phyloP scores from a whole-genome alignment of 2,113 vertebrate genomes.

The Dascyllus trimaculatus region DNA sequence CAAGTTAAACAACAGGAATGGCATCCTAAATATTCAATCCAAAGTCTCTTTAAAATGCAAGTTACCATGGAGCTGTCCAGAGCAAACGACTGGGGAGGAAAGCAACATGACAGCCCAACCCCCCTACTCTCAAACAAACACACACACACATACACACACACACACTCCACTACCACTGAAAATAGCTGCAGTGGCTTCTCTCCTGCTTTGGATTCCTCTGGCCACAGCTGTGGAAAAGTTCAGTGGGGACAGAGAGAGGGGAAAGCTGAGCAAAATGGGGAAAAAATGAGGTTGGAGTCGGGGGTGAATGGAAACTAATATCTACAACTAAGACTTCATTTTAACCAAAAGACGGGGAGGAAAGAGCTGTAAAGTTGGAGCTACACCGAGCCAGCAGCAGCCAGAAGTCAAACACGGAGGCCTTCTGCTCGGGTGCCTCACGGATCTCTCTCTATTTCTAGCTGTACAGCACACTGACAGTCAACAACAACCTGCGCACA shows the following conservation, averaged over 20 bases:
- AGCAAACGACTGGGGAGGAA: slow-evolving; percentile 74
- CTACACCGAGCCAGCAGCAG: slow-evolving; percentile 1
- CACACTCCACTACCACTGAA: slow-evolving; percentile 32
- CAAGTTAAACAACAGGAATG: slow-evolving; percentile 80
- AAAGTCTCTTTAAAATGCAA: slow-evolving; percentile 74
- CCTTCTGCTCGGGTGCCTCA: slow-evolving; percentile 36
- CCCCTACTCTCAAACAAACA: slow-evolving; percentile 38
- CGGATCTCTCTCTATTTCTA: slow-evolving; percentile 66
- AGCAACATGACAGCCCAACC: slow-evolving; percentile 70
- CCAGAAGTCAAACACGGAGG: slow-evolving; percentile 42
- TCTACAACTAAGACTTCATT: slow-evolving; percentile 36
- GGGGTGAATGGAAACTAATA: slow-evolving; percentile 46
- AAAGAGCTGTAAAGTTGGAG: slow-evolving; percentile 15
- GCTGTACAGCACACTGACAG: slow-evolving; percentile 50
- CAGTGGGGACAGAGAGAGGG: slow-evolving; percentile 48
- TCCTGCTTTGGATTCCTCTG: slow-evolving; percentile 71
- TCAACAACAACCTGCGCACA: slow-evolving; percentile 65
- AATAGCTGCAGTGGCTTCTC: slow-evolving; percentile 61
- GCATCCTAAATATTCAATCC: slow-evolving; percentile 82
- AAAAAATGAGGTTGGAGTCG: slow-evolving; percentile 39
- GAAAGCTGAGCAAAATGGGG: slow-evolving; percentile 42
- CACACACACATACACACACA: slow-evolving; percentile 41
- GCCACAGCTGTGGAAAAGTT: slow-evolving; percentile 77
- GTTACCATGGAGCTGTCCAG: slow-evolving; percentile 80
- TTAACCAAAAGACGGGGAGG: slow-evolving; percentile 2